Percentiles rank a stretch among this genome's conserved stretches.
These are phyloP conservation scores for Dysmachus trigonus DNA, from an alignment of 2,888 invertebrate species.

Conservation along the genomic window DNA sequence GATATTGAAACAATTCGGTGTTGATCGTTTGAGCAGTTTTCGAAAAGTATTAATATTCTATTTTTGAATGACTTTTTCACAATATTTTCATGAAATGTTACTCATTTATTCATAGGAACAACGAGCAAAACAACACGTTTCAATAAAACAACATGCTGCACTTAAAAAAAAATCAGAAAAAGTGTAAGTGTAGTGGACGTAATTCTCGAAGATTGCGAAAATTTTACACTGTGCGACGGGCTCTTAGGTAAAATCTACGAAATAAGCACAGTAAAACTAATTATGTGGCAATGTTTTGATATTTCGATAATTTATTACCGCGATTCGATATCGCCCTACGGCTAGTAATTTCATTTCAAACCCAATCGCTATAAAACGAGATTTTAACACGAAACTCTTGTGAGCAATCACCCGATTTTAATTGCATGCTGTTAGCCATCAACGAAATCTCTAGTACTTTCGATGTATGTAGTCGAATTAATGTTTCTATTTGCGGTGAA, in stretches of 20 bases:
- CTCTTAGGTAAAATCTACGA: not conserved
- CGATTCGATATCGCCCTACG: not conserved
- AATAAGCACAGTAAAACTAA: not conserved
- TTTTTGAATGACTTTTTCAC: no score
- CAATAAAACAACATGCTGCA: no score
- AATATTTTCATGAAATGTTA: no score
- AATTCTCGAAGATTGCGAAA: not conserved
- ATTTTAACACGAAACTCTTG: not conserved
- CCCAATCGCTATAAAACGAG: not conserved
- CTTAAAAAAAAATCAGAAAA: no score
- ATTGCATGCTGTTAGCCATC: not conserved
- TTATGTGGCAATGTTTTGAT: not conserved
- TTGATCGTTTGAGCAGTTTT: no score
- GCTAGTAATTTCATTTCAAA: not conserved
- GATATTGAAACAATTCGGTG: no score
- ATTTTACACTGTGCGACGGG: not conserved
- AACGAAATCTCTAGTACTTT: not conserved
- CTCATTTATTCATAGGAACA: no score
- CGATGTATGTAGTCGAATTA: not conserved
- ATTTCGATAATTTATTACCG: not conserved
- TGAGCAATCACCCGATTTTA: not conserved
- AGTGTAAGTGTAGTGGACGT: no score
- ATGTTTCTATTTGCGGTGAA: not conserved
- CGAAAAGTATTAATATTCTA: no score
- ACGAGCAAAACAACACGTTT: no score